Evolutionary conservation across 1,140 invertebrate genomes (phyloP).

Genomic region (Grapholita molesta): DNA sequence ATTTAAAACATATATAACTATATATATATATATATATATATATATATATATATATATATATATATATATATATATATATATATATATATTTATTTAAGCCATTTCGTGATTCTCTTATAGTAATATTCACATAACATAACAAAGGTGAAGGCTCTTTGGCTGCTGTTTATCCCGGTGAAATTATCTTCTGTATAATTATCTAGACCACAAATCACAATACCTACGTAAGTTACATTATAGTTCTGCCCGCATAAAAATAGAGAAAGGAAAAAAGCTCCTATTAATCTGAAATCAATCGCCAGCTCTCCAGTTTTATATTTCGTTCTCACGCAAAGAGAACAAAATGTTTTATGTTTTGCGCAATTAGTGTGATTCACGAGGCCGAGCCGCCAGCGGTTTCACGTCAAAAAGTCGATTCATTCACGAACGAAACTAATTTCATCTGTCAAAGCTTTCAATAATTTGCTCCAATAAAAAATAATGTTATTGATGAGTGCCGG

Average conservation of each 20-base stretch:
- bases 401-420: slow-evolving; percentile 7
- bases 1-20: too few species aligned
- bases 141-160: background rate
- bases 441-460: slow-evolving; percentile 5
- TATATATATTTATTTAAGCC: background rate
- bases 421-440: background rate
- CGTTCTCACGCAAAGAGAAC: slow-evolving; percentile 12
- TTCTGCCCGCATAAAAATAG: background rate
- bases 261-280: background rate
- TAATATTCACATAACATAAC: background rate
- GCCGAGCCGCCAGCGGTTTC: background rate
- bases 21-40: too few species aligned
- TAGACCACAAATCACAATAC: background rate
- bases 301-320: slow-evolving; percentile 3
- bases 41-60: too few species aligned
- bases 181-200: background rate
- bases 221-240: background rate
- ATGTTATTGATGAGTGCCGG: background rate
- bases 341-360: slow-evolving; percentile 15
- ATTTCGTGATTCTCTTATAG: background rate
- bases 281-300: slow-evolving; percentile 17
- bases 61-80: too few species aligned
- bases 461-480: slow-evolving; percentile 1
- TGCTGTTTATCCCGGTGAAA: background rate
- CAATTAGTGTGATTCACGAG: slow-evolving; percentile 15